Evolutionary conservation across 1,140 invertebrate species (phyloP).

Genomic region (Bombus confusus): DNA sequence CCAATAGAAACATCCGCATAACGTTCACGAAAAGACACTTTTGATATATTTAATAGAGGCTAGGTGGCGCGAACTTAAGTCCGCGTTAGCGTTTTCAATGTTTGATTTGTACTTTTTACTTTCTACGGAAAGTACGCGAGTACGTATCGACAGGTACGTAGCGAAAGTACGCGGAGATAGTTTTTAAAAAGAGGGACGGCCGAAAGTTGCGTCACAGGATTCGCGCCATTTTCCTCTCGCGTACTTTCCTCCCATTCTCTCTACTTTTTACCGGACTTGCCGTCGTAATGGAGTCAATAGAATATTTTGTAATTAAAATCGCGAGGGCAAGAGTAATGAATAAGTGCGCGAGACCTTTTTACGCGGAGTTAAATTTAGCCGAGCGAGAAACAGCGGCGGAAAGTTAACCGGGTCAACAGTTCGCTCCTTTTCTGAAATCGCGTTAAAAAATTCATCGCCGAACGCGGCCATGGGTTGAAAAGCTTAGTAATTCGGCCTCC

Average conservation of each 20-base stretch:
- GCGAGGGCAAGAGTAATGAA: conserved; percentile 6
- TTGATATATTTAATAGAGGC: neutral
- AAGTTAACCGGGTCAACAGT: conserved; percentile 30
- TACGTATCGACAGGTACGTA: too few species aligned
- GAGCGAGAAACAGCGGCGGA: neutral
- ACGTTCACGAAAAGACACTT: too few species aligned
- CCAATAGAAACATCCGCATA: neutral
- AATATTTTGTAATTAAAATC: conserved; percentile 27
- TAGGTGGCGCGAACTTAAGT: too few species aligned
- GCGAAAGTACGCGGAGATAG: too few species aligned
- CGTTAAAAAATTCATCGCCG: conserved; percentile 18
- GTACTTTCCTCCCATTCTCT: neutral
- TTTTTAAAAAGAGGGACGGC: neutral
- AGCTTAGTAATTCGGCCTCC: neutral
- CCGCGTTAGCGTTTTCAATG: neutral
- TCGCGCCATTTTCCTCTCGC: neutral
- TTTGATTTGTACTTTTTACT: too few species aligned
- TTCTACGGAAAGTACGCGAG: too few species aligned
- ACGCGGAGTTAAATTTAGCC: conserved; percentile 2
- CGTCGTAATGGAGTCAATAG: conserved; percentile 12
- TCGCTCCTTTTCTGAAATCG: conserved; percentile 9
- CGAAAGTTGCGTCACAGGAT: neutral
- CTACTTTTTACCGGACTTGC: neutral
- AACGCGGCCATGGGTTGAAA: neutral
- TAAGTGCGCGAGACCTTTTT: neutral